Base-by-base conservation (phyloP, 2,888 invertebrate genomes). In the Leptinotarsa juncta region DNA sequence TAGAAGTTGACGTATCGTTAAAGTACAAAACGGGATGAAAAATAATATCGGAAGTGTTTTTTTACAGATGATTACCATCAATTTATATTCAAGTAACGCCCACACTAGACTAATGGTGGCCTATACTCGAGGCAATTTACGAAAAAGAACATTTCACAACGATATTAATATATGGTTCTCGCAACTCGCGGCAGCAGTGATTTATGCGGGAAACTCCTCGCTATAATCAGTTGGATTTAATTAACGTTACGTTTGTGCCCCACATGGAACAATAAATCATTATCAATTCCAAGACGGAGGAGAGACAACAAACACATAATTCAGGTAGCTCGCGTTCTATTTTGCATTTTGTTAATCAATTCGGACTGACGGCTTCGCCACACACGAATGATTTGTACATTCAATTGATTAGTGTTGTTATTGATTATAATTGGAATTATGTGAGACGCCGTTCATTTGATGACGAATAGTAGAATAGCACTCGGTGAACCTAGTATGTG, bases 281-380 rank as follows among this genome's bases (percentile, higher is more conserved):
- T 57, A 57, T 57, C 57, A 57, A 57, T 57, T 57, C 57, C 23
- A 57, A 57, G 57, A 57, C 57, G 57, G 23, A 57, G 57, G 57
- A 57, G 57, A 57, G 57, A 57, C 57, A 57, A 57, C 42, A 42
- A 42, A 42, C 57, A 23, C 57, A 57, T 57, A 57, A 57, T 57
- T 57, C 57, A 57, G 57, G 57, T 23, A 57, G 57, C 57, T 57
- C 57, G 57, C 57, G 57, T 57, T 57, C 57, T 57, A 57, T 57
- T 57, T 57, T 57, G 57, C 57, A 57, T 57, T 57, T 57, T 57
- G 57, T 57, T 57, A 57, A 57, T 57, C 57, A 57, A 57, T 57
- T 23, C 23, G 57, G 57, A 57, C 57, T 57, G 57, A 57, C 23
- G 57, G 26, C 57, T 57, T 23, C 15, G 57, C 57, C 57, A 57